Evolutionary conservation across 1,140 invertebrate species (phyloP), one percentile per base, ranked within the genome.

Genomic region (Drosophila burlai): DNA sequence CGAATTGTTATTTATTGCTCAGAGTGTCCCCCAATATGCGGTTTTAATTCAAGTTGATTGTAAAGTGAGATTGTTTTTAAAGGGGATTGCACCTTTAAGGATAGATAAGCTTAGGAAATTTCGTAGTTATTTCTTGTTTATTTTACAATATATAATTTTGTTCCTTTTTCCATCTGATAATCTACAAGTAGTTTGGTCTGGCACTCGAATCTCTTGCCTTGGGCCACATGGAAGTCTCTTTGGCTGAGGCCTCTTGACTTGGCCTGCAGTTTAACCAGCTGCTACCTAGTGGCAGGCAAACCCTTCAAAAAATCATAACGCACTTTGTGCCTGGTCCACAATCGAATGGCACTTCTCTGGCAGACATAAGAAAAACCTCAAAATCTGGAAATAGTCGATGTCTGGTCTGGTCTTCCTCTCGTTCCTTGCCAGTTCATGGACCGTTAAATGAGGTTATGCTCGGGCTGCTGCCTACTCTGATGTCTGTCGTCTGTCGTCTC

Each of bases 381-480:
- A 73, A 49, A 49, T 73, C 67, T 73, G 36, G 36, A 21, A 74
- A 52, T 64, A 64, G 58, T 75, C 69, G 43, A 55, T 63, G 72
- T 52, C 57, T 75, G 21, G n/a, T 11, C 4, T 15, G 15, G 24
- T 34, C 10, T 18, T 54, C 38, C 57, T 31, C 26, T 21, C 38
- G 5, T 58, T 46, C 52, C 43, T 43, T 74, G 46, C 59, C 59
- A 79, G 81, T 84, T 90, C 85, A 92, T 92, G 80, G 90, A 92
- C 74, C 90, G 81, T 81, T 83, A 92, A 92, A 92, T 86, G 80
- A 86, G 85, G 85, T 90, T 90, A 91, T 91, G 75, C 81, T 83
- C 59, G 80, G 80, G 80, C 80, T 81, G 80, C 75, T 79, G 82
- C 71, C 68, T 73, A 52, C 54, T 55, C 52, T 24, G 34, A 16